Evolutionary conservation across 1,140 invertebrate genomes (phyloP).

Genomic region (Conus betulinus): DNA sequence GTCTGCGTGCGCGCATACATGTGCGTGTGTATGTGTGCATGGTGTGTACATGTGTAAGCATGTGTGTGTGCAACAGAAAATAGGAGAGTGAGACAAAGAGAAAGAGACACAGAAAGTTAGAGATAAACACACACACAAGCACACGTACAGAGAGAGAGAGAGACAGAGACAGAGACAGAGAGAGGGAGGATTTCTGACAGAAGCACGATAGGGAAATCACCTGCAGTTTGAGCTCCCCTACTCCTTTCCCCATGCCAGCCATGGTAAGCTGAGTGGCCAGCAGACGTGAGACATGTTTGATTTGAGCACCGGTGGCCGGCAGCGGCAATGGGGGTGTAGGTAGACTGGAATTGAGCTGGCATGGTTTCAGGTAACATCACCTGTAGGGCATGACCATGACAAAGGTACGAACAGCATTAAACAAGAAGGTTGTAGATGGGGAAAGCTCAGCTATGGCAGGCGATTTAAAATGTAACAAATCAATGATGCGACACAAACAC

Average conservation of each 20-base stretch:
- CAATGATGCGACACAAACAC: neutral
- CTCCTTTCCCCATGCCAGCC: constrained; percentile 83
- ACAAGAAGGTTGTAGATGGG: neutral
- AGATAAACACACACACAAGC: no score
- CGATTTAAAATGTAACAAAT: neutral
- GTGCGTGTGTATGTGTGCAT: no score
- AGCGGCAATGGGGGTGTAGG: constrained; percentile 95
- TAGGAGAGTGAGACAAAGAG: no score
- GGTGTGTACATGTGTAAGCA: no score
- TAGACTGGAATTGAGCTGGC: constrained; percentile 88
- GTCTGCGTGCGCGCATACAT: no score
- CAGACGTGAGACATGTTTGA: constrained; percentile 85
- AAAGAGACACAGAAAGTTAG: no score
- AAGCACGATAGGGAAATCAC: constrained; percentile 39
- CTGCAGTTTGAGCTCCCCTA: constrained; percentile 76
- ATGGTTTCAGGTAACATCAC: constrained; percentile 88
- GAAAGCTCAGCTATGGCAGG: no score
- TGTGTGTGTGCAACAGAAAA: no score
- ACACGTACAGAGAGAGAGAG: no score
- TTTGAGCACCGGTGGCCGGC: constrained; percentile 86
- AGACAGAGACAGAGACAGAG: no score
- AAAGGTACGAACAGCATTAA: neutral
- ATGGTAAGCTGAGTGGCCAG: constrained; percentile 88
- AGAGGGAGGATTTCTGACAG: no score
- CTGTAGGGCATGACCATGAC: constrained; percentile 62